These are phyloP conservation scores for Agrotis exclamationis DNA, from an alignment of 2,888 invertebrate species.

Conservation along the genomic window DNA sequence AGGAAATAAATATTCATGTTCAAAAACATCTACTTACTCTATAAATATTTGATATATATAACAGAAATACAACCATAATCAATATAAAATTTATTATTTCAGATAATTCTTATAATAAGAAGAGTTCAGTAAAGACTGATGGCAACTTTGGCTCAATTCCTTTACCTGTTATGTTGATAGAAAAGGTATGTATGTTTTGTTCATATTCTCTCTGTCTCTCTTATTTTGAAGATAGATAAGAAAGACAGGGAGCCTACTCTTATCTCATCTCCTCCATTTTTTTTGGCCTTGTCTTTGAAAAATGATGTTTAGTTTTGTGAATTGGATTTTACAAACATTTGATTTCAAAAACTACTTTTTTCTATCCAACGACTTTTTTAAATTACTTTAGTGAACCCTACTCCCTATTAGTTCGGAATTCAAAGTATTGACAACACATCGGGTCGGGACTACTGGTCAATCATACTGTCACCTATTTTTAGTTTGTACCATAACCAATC, in stretches of 20 bases:
- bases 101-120: constrained; percentile 56
- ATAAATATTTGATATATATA: not conserved
- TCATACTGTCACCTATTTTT: no score
- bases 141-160: constrained; percentile 63
- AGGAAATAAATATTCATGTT: constrained; percentile 5
- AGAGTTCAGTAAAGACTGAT: constrained; percentile 50
- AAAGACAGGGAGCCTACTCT: not conserved
- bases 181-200: constrained; percentile 56
- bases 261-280: not conserved
- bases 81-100: constrained; percentile 31
- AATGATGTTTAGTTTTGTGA: no score
- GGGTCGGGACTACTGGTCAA: no score
- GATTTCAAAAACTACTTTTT: no score
- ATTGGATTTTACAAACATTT: no score
- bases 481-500: no score
- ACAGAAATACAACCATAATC: not conserved
- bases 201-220: not conserved
- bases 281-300: not conserved
- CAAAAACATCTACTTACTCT: not conserved
- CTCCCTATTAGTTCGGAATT: no score
- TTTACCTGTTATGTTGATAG: constrained; percentile 63
- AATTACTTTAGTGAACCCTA: no score
- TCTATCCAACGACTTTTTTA: no score
- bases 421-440: no score
- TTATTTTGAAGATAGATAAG: not conserved